Base-by-base conservation (phyloP, 2,113 vertebrate species). In the Eurystomus gularis region DNA sequence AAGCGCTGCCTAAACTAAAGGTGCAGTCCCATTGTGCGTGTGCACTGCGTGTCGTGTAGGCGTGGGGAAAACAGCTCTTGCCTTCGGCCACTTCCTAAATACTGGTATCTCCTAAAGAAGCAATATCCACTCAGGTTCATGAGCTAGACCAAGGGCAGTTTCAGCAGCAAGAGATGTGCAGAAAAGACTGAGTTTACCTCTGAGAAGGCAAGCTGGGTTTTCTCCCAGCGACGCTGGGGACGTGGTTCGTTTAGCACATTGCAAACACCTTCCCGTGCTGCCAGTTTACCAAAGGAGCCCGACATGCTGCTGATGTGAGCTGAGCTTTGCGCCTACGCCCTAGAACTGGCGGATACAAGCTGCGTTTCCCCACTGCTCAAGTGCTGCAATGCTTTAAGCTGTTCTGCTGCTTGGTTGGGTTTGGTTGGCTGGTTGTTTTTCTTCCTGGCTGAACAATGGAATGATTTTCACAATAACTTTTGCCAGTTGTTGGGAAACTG, bases 211-310 rank as follows among this genome's bases (percentile, higher is more conserved):
- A 55, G 42, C 55, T 1, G 20, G 3, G 10, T 33, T 75, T 75
- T 42, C 37, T 42, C 60, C 39, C 15, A 18, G 33, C 0, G 1
- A 6, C 4, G 3, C 57, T 14, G 77, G 60, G 55, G 37, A 33
- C 31, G 23, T 23, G 26, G 31, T 60, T 75, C 44, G 18, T 58
- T 58, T n/a, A 12, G 39, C 3, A 1, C 26, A 7, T 6, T 44
- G 88, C 55, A 60, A 28, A n/a, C 13, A 4, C 8, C 42, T 17
- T 58, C 37, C 60, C 0, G 0, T 42, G 79, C 64, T 0, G 4
- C 46, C 20, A 8, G 1, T n/a, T 46, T 13, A 19, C 31, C 8
- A 3, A 33, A 9, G 1, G 2, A 25, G 24, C 39, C 26, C 55
- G 61, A 55, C 2, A 2, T 6, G 6, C 11, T 1, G 2, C 62